A percentile compares a stretch with the other conserved stretches of the same genome.
Evolutionary conservation across 2,888 invertebrate genomes (phyloP).

Genomic region (Cerastis leucographa): DNA sequence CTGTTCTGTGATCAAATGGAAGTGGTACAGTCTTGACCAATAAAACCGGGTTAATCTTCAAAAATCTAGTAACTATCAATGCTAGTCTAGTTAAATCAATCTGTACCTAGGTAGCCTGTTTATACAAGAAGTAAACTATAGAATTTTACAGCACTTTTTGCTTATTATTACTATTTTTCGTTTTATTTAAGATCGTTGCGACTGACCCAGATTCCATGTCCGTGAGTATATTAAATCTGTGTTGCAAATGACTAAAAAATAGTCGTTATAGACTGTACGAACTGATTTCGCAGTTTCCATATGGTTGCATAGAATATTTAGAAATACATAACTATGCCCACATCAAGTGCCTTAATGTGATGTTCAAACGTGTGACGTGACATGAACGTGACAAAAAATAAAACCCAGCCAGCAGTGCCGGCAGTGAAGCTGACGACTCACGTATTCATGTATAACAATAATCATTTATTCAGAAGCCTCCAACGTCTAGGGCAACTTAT

Average conservation of each 20-base stretch:
- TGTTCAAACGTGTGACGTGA: background rate
- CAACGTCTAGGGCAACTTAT: conserved; percentile 5
- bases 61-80: background rate
- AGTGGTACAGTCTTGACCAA: too few relatives aligned
- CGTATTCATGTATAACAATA: background rate
- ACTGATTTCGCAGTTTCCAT: background rate
- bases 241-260: background rate
- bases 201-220: conserved; percentile 1
- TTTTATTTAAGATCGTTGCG: background rate
- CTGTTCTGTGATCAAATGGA: background rate
- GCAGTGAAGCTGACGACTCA: too few relatives aligned
- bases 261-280: background rate
- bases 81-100: too few relatives aligned
- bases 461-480: conserved; percentile 17
- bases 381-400: background rate
- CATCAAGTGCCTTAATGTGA: background rate
- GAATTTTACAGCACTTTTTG: background rate
- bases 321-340: background rate
- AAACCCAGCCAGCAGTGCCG: background rate
- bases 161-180: background rate
- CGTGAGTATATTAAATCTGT: background rate
- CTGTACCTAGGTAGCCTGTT: background rate
- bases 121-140: background rate
- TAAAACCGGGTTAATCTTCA: background rate
- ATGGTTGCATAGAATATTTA: background rate